Conservation (phyloP, 2,113 vertebrate species). For the Carettochelys insculpta region DNA sequence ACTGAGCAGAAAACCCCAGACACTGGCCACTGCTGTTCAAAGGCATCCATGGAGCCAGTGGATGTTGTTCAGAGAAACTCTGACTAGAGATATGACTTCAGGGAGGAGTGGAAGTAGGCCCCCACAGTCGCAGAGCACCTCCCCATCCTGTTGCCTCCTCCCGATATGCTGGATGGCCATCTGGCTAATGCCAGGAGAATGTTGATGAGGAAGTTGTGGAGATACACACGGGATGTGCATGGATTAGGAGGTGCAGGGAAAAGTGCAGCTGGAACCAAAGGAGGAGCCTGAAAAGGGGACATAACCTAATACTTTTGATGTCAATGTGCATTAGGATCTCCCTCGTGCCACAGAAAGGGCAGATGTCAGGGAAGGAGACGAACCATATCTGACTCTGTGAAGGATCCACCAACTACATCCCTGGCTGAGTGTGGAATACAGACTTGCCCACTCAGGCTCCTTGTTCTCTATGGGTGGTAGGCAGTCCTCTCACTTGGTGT, state of each 20-base stretch:
- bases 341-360: neutral
- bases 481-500: neutral
- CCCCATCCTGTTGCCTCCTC: neutral
- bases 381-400: neutral
- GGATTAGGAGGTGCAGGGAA: neutral
- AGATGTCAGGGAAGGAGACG: neutral
- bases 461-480: neutral
- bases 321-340: neutral
- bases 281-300: neutral
- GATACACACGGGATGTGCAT: neutral
- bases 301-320: neutral
- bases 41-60: neutral
- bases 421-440: neutral
- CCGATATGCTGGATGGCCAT: neutral
- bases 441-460: neutral
- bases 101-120: neutral
- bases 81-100: neutral
- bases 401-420: neutral
- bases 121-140: neutral
- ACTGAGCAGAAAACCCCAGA: neutral
- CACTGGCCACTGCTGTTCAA: neutral
- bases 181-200: neutral
- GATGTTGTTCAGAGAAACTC: neutral
- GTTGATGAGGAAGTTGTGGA: neutral
- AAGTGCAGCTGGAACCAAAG: neutral